phyloP scores from a whole-genome alignment of 2,113 vertebrate genomes.

The Erythrocercus mccallii region DNA sequence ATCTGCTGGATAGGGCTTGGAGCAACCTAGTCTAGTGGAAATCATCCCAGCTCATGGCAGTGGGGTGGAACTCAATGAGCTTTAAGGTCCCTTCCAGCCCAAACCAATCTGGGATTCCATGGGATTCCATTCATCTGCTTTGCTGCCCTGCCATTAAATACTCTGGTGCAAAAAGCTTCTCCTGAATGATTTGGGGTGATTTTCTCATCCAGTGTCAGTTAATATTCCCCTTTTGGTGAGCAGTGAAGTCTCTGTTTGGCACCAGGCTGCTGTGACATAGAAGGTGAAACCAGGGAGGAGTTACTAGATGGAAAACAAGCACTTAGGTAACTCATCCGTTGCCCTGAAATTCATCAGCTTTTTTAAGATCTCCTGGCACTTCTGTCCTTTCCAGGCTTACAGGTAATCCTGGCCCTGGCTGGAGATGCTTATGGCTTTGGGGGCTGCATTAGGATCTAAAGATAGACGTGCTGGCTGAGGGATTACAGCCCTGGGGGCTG shows the following conservation, averaged over 20 bases:
- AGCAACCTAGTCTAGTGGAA: background rate
- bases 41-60: background rate
- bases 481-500: background rate
- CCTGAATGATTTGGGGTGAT: background rate
- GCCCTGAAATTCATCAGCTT: background rate
- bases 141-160: background rate
- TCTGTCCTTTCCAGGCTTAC: background rate
- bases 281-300: background rate
- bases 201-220: background rate
- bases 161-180: background rate
- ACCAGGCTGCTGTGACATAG: background rate
- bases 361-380: background rate
- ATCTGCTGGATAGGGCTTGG: background rate
- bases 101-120: background rate
- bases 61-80: background rate
- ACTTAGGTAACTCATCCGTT: background rate
- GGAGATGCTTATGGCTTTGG: background rate
- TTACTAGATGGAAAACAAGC: background rate
- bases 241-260: background rate
- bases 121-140: background rate
- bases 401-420: slow-evolving; percentile 7
- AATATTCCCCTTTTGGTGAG: background rate
- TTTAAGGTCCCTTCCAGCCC: background rate
- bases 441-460: slow-evolving; percentile 2
- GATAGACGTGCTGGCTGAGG: background rate